phyloP scores from a whole-genome alignment of 2,888 invertebrate genomes.

The Oxyscelio sp. region DNA sequence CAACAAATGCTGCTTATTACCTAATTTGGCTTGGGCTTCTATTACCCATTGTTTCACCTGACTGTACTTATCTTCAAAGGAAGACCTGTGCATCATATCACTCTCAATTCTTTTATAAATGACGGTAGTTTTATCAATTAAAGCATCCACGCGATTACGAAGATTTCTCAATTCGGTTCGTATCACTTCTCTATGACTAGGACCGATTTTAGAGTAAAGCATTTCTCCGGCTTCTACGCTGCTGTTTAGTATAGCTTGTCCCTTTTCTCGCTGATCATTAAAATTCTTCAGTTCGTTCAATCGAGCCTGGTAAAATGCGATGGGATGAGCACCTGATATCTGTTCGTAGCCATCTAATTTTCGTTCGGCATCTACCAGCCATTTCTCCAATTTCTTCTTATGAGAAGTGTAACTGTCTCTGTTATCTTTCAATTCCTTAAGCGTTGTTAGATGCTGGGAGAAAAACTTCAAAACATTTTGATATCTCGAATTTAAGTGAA shows the following conservation, averaged over 20 bases:
- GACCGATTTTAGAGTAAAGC: slow-evolving; percentile 95
- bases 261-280: slow-evolving; percentile 93
- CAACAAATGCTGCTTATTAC: slow-evolving; percentile 92
- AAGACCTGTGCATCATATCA: slow-evolving; percentile 96
- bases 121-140: slow-evolving; percentile 95
- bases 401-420: slow-evolving; percentile 92
- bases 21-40: slow-evolving; percentile 93
- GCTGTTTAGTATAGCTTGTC: slow-evolving; percentile 93
- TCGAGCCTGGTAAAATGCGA: slow-evolving; percentile 91
- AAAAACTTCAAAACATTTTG: slow-evolving; percentile 93
- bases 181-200: slow-evolving; percentile 95
- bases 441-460: slow-evolving; percentile 92
- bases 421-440: slow-evolving; percentile 92
- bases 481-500: slow-evolving; percentile 93
- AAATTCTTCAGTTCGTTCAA: slow-evolving; percentile 93
- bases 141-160: slow-evolving; percentile 94
- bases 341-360: slow-evolving; percentile 93
- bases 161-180: slow-evolving; percentile 94
- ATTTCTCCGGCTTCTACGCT: slow-evolving; percentile 96
- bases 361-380: slow-evolving; percentile 93
- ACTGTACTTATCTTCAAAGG: slow-evolving; percentile 97
- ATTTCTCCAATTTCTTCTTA: slow-evolving; percentile 92
- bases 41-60: slow-evolving; percentile 94
- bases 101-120: slow-evolving; percentile 96
- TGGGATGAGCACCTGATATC: slow-evolving; percentile 93